Evolutionary conservation across 2,797 vertebrate species (phyloP), one percentile per base, ranked within the genome.

Genomic region (Oreochromis grahami): DNA sequence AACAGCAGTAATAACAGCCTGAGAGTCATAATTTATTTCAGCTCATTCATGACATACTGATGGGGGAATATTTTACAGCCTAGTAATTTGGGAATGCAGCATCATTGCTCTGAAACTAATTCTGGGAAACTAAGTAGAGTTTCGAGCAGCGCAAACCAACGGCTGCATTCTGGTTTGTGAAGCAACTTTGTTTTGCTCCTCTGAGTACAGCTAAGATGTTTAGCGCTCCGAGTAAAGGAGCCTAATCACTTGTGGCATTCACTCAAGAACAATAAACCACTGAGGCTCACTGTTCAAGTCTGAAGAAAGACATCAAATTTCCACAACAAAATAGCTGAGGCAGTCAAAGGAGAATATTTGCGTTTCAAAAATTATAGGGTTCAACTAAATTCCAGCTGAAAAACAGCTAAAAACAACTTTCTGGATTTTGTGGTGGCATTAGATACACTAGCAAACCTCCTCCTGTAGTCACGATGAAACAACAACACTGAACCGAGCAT

Each of bases 181-280:
- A 85, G 85, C 78, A 87, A 93, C 85, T 63, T 77, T 89, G 83
- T 86, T 87, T 9, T 85, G 86, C 51, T 85, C 82, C 87, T 87
- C 60, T 36, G 89, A 91, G 88, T 41, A 60, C 80, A 76, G 87
- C 85, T 84, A 81, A 88, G 86, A 89, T 93, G 87, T 91, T 94
- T 85, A 82, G 84, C 21, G 51, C 81, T 90, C 55, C 5, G 53
- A 81, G 80, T 55, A 51, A 86, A 89, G 89, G 78, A 80, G 87
- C 56, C 63, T 90, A 92, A 95, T 90, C 85, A 85, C 88, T 65
- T 50, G 29, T 86, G 92, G 91, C 86, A 88, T 91, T 81, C 84
- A 76, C 77, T 92, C 87, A 88, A 90, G 86, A 93, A 90, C 87
- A 91, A 85, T 84, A 89, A 92, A 80, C 93, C 92, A 52, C 87